These are phyloP conservation scores for Pammene fasciana DNA, from an alignment of 2,888 invertebrate genomes.

Conservation along the genomic window DNA sequence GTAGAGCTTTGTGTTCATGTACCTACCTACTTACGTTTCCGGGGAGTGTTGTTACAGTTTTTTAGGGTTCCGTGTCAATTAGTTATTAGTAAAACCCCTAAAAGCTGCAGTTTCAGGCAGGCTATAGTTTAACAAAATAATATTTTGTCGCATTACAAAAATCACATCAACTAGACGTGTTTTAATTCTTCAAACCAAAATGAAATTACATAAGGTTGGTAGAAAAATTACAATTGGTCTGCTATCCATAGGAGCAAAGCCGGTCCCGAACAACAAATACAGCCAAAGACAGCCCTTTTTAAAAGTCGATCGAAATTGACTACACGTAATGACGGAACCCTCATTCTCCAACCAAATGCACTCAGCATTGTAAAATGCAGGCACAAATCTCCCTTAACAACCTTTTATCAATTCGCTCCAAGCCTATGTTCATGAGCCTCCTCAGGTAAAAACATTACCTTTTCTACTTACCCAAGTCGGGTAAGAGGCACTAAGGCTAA, in stretches of 20 bases:
- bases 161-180: too few relatives aligned
- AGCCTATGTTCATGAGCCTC: constrained; percentile 19
- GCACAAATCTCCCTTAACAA: constrained; percentile 14
- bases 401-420: constrained; percentile 29
- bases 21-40: constrained; percentile 6
- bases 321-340: constrained; percentile 11
- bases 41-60: constrained; percentile 32
- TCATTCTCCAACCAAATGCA: background rate
- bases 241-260: too few relatives aligned
- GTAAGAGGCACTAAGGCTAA: constrained; percentile 9
- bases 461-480: constrained; percentile 12
- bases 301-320: too few relatives aligned
- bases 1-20: constrained; percentile 22
- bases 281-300: too few relatives aligned
- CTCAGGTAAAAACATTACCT: constrained; percentile 25
- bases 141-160: too few relatives aligned
- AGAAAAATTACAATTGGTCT: too few relatives aligned
- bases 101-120: too few relatives aligned
- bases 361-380: background rate
- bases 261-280: too few relatives aligned
- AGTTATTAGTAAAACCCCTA: background rate
- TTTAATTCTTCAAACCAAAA: too few relatives aligned
- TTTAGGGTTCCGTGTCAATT: constrained; percentile 13
- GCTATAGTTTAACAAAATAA: too few relatives aligned
- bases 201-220: too few relatives aligned